Conservation (phyloP, 1,140 invertebrate genomes). For the Cydia splendana region DNA sequence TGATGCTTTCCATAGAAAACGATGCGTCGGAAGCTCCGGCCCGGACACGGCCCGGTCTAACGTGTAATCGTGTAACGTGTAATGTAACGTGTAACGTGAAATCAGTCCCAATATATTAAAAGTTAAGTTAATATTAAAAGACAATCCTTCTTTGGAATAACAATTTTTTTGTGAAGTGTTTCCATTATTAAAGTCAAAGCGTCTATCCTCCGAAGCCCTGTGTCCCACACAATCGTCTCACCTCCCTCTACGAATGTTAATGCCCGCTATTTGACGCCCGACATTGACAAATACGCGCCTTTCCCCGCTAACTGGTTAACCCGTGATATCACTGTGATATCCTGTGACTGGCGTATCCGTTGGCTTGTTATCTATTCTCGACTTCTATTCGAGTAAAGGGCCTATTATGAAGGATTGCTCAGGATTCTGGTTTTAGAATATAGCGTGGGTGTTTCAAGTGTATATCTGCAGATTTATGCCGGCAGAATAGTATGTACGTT, state of each 20-base stretch:
- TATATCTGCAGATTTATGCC: too few relatives aligned
- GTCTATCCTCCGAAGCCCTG: conserved; percentile 15
- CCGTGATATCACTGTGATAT: conserved; percentile 45
- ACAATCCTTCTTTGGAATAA: too few relatives aligned
- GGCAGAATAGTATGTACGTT: too few relatives aligned
- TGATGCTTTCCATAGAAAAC: too few relatives aligned
- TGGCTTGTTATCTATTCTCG: conserved; percentile 24
- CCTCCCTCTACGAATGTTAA: conserved; percentile 63
- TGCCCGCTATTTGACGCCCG: conserved; percentile 69
- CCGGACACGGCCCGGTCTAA: too few relatives aligned
- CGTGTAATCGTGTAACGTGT: too few relatives aligned
- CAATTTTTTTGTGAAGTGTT: background rate
- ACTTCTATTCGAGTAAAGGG: conserved; percentile 1
- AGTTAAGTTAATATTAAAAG: too few relatives aligned
- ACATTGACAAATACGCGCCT: conserved; percentile 68
- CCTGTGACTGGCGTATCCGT: conserved; percentile 42
- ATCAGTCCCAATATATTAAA: too few relatives aligned
- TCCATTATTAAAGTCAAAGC: background rate
- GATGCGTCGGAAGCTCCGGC: too few relatives aligned
- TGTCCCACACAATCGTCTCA: conserved; percentile 52
- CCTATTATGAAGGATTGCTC: background rate
- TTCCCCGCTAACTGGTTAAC: conserved; percentile 66
- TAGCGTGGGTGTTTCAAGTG: background rate
- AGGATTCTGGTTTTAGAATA: background rate
- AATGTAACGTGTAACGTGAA: too few relatives aligned